Evolutionary conservation across 1,140 invertebrate genomes (phyloP), one percentile per base, ranked within the genome.

Genomic region (Nasonia longicornis): DNA sequence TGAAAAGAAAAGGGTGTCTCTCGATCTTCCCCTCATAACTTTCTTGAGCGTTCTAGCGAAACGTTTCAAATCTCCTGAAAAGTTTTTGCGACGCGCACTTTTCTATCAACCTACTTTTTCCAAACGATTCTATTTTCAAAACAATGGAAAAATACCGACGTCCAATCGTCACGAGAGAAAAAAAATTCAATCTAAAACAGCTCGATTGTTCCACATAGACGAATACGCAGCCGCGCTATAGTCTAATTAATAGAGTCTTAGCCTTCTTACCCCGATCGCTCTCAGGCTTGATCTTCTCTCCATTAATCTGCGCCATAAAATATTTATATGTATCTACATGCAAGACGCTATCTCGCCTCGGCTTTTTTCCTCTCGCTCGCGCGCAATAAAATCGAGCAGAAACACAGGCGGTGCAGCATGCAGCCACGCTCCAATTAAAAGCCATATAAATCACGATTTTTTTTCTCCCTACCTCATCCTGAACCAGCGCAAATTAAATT

Each of bases 341-440:
- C 20, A n/a, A 58, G 52, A n/a, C 52, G 52, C 16, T 58, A 58
- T 58, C 16, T 58, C 52, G 1, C 1, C 52, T 58, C 6, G 6
- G 38, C 38, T 58, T n/a, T 58, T 58, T 58, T n/a, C 52, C 52
- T n/a, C 52, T 58, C 52, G 6, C 52, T 58, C 52, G 20, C 52
- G 52, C 3, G 52, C 20, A 58, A 58, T 58, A n/a, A 58, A 58
- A 58, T 58, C 52, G 52, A n/a, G 52, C 20, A 7, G 52, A 58
- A 58, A 58, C 52, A 58, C 52, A 58, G 38, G 38, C 20, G 3
- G 52, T 20, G 35, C 29, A 71, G 31, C 69, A 71, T 7, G 42
- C 22, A 11, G 74, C 29, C 38, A 79, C 70, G 78, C 78, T 79
- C 78, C 45, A 29, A 73, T 73, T 79, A 31, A 64, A 73, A 26